A percentile compares a stretch with the other conserved stretches of the same genome.
Conservation (phyloP, 2,888 invertebrate genomes). For the Tenthredo scrophulariae region DNA sequence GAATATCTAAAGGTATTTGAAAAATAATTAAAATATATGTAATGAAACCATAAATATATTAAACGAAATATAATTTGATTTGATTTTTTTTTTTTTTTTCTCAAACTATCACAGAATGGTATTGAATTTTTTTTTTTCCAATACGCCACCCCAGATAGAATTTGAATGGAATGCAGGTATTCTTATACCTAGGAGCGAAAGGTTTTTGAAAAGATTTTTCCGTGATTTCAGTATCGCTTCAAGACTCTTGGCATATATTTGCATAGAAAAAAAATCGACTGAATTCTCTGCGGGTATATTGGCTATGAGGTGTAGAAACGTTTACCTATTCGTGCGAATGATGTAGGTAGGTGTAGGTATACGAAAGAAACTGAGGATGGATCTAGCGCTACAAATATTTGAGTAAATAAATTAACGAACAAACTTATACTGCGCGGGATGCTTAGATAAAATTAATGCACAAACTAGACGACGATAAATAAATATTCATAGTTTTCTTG, state of each 20-base stretch:
- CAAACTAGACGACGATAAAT: not conserved
- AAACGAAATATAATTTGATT: no score
- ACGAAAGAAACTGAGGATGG: no score
- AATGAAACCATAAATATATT: no score
- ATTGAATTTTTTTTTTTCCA: no score
- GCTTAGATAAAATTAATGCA: not conserved
- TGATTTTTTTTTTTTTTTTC: no score
- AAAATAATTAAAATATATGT: no score
- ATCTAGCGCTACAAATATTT: conserved; percentile 29
- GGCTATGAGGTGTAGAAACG: not conserved
- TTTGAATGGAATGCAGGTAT: not conserved
- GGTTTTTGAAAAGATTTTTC: not conserved
- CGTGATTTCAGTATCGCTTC: not conserved
- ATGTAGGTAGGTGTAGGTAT: no score
- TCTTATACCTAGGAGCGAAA: not conserved
- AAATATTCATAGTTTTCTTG: not conserved
- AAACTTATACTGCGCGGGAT: not conserved
- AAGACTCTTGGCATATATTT: not conserved
- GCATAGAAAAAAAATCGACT: not conserved
- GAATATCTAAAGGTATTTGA: no score
- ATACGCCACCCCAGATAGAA: not conserved
- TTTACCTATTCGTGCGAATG: not conserved
- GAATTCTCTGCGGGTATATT: not conserved
- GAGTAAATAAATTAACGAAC: conserved; percentile 32
- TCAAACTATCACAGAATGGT: no score